These are phyloP conservation scores for Melanostoma mellinum DNA, from an alignment of 2,888 invertebrate genomes.

Conservation along the genomic window DNA sequence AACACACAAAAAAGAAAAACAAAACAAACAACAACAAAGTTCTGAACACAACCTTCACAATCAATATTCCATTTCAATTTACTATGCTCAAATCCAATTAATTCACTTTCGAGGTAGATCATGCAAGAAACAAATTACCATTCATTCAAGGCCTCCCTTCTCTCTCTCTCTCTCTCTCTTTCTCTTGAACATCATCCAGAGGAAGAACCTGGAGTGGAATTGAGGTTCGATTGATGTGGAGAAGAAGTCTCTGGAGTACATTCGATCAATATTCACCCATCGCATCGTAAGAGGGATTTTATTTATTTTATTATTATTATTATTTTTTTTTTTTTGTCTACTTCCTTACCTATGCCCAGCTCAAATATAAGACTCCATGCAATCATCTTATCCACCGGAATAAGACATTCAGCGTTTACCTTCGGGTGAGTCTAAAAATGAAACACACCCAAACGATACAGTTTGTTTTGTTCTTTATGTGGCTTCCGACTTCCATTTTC, in stretches of 20 bases:
- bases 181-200: conserved; percentile 1
- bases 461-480: conserved; percentile 19
- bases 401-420: conserved; percentile 55
- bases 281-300: background rate
- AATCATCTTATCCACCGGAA: conserved; percentile 55
- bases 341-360: conserved; percentile 10
- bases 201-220: background rate
- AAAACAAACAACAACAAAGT: background rate
- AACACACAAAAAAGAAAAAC: background rate
- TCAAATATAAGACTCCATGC: conserved; percentile 47
- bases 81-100: conserved; percentile 69
- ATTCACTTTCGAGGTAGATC: conserved; percentile 71
- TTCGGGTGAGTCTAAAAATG: conserved; percentile 14
- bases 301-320: conserved; percentile 22
- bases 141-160: conserved; percentile 49
- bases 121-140: conserved; percentile 72
- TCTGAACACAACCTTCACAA: conserved; percentile 16
- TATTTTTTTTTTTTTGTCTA: conserved; percentile 9
- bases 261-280: conserved; percentile 49
- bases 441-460: conserved; percentile 29
- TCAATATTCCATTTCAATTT: conserved; percentile 65
- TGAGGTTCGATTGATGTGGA: conserved; percentile 24
- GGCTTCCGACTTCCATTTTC: conserved; percentile 19
- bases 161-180: background rate
- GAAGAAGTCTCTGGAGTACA: conserved; percentile 30